phyloP scores from a whole-genome alignment of 2,113 vertebrate genomes.

The Indicator maculatus region DNA sequence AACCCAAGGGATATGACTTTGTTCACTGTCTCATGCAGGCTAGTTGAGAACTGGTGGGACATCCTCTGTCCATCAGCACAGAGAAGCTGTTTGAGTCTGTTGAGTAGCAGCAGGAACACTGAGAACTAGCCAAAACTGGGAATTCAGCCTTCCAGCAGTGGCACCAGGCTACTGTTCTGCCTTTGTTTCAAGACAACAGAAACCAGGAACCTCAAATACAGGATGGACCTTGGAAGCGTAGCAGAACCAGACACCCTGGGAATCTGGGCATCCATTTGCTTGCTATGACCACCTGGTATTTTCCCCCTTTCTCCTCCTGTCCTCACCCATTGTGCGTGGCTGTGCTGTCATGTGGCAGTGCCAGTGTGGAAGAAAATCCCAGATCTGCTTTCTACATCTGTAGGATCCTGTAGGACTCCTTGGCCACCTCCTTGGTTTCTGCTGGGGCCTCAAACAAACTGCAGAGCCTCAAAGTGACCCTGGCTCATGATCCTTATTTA shows the following conservation, averaged over 20 bases:
- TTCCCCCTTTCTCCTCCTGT: background rate
- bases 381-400: background rate
- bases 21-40: background rate
- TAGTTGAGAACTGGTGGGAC: background rate
- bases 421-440: background rate
- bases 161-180: background rate
- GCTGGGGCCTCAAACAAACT: accelerated
- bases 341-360: background rate
- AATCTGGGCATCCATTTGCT: background rate
- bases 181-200: background rate
- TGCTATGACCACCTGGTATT: background rate
- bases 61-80: background rate
- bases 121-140: background rate
- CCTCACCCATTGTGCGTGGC: accelerated
- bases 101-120: background rate
- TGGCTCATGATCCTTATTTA: background rate
- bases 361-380: background rate
- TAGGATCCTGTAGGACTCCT: background rate
- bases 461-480: background rate
- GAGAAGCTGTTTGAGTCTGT: background rate
- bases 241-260: background rate
- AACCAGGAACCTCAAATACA: background rate
- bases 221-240: background rate
- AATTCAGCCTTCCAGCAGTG: background rate
- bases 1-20: background rate